Conservation (phyloP, 2,888 invertebrate genomes). For the Limnephilus lunatus region DNA sequence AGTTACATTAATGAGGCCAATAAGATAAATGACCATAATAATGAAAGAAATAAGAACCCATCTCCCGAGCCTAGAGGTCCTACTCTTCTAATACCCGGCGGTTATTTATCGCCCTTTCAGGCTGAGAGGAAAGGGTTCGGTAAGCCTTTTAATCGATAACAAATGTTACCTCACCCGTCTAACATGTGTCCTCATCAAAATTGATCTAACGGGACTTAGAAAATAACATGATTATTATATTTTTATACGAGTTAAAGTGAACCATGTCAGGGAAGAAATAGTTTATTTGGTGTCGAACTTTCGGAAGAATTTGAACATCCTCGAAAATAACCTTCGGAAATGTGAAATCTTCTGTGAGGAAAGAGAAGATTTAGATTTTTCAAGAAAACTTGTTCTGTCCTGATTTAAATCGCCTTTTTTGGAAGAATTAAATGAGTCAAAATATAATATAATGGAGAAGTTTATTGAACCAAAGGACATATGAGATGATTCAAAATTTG, state of each 20-base stretch:
- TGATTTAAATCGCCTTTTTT: background rate
- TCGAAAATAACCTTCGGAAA: background rate
- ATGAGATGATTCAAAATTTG: background rate
- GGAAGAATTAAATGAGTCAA: background rate
- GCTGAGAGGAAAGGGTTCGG: background rate
- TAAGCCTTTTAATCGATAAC: slow-evolving; percentile 61
- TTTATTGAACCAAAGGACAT: background rate
- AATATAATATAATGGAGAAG: background rate
- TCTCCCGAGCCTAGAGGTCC: slow-evolving; percentile 9
- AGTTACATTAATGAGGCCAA: slow-evolving; percentile 60
- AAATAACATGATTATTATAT: background rate
- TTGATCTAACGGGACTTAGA: slow-evolving; percentile 55
- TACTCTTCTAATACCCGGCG: slow-evolving; percentile 53
- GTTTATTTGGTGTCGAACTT: background rate
- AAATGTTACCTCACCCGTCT: slow-evolving; percentile 52
- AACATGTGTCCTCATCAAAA: slow-evolving; percentile 56
- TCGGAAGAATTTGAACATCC: background rate
- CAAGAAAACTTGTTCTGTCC: background rate
- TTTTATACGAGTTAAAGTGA: background rate
- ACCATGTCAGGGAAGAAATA: background rate
- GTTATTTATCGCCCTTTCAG: slow-evolving; percentile 59
- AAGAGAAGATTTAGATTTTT: background rate
- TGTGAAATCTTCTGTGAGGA: background rate
- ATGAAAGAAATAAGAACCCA: slow-evolving; percentile 14
- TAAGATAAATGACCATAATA: slow-evolving; percentile 63